Evolutionary conservation across 2,888 invertebrate species (phyloP), one percentile per base, ranked within the genome.

Genomic region (Masnerella sp.): DNA sequence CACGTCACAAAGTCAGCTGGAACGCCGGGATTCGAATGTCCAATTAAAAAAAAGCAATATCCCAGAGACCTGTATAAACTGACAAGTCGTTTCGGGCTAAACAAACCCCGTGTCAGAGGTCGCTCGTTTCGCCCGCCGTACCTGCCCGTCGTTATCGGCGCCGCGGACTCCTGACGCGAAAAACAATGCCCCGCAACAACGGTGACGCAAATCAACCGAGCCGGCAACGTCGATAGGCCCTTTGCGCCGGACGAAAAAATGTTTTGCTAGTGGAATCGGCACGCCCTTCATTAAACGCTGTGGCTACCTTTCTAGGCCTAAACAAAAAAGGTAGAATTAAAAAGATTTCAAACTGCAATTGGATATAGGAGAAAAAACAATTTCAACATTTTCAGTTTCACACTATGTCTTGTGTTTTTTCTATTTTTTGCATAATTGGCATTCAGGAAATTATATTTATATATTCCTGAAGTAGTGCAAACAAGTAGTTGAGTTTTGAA

Each of bases 41-140:
- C 76, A 79, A 78, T 78, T 77, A 79, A 79, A 79, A 77, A 64
- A 77, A 76, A 72, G 73, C 74, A 77, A 77, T 76, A 77, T 74
- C 76, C 73, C 52, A 64, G 59, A 58, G 64, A 56, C 71, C 56
- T 52, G 59, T 64, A 43, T 32, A 54, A 74, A 74, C 71, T 71
- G 76, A 71, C 71, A 71, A 74, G 64, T 74, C 71, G 59, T 47
- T 68, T 30, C 36, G 25, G 45, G 49, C 68, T 64, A 62, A 77
- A 67, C 71, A 76, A 75, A 76, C 77, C 51, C 54, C 42, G 69
- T 40, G 68, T 69, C 73, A 73, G 74, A 64, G 75, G 69, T 73
- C 74, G 74, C 64, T 61, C 64, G 74, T 76, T 77, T 77, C 2
- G 56, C 70, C 38, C 47, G 51, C 32, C 32, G 67, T 67, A 62